Evolutionary conservation across 2,797 vertebrate genomes (phyloP), one percentile per base, ranked within the genome.

Genomic region (Anas acuta): DNA sequence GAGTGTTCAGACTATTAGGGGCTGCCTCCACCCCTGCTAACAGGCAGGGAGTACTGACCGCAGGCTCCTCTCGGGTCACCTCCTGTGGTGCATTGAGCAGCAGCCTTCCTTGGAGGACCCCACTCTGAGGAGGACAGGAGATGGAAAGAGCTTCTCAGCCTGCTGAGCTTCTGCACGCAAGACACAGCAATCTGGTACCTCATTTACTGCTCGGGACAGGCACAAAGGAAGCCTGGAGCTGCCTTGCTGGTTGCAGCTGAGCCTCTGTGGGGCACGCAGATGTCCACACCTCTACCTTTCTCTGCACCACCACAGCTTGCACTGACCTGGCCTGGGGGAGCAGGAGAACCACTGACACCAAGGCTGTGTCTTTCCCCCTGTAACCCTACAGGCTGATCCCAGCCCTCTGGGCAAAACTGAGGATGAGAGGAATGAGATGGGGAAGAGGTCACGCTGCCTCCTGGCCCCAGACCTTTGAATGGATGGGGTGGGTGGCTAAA

Each of bases 251-350:
- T n/a, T 23, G 45, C 32, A 62, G 54, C 8, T 0, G 0, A 64
- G n/a, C n/a, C 41, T 64, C 1, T 0, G 12, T 2, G 2, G 49
- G 25, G 4, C 4, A 5, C 6, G 25, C 25, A 57, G 76, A 72
- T 35, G 28, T 35, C 7, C 2, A 0, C 19, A 51, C 23, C 73
- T 41, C 30, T 64, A 62, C 30, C 37, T 51, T 69, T 43, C 41
- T 47, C 62, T 53, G 49, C 43, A 60, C 43, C 49, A 43, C 13
- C 30, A 14, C 0, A 4, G 45, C 26, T 90, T 2, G 0, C 11
- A 67, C 37, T 11, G 49, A 72, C 77, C 3, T 4, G 53, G 57
- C n/a, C 47, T 0, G 3, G 26, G 60, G 39, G 39, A 85, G 32
- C 47, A 39, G 8, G 13, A 33, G 23, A 61, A 49, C 17, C 37